These are phyloP conservation scores for Herpailurus yagouaroundi DNA, from an alignment of 2,113 vertebrate genomes.

Conservation along the genomic window DNA sequence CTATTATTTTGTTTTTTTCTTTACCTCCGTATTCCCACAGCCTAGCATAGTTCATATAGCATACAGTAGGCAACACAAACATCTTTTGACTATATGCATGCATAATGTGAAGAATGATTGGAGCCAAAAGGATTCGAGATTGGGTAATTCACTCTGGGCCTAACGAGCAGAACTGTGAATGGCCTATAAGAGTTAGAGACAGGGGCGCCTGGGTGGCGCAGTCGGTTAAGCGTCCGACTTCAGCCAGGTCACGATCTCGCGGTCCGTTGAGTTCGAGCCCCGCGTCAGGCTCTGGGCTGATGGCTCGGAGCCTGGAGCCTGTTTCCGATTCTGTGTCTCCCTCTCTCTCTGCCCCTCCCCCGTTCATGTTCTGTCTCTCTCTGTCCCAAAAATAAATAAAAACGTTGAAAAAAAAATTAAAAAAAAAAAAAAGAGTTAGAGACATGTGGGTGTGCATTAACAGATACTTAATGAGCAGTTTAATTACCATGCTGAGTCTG, in stretches of 20 bases:
- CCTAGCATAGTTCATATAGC: background rate
- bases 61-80: background rate
- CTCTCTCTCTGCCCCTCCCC: no score
- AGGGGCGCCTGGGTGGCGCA: no score
- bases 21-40: background rate
- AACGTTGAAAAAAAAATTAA: no score
- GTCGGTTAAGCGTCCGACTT: no score
- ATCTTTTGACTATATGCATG: background rate
- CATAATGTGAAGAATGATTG: slow-evolving; percentile 9
- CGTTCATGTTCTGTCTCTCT: no score
- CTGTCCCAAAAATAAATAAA: no score
- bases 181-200: background rate
- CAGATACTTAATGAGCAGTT: slow-evolving; percentile 65
- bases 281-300: no score
- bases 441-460: slow-evolving; percentile 30
- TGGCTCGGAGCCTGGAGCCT: no score
- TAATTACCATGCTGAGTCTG: slow-evolving; percentile 54
- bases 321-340: no score
- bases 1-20: background rate
- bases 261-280: no score
- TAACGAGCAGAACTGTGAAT: slow-evolving; percentile 44
- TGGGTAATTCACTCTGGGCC: background rate
- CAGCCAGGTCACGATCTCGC: no score
- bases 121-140: background rate
- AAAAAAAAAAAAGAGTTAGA: slow-evolving; percentile 40